phyloP scores from a whole-genome alignment of 2,888 invertebrate genomes.

The Caenorhabditis afra region DNA sequence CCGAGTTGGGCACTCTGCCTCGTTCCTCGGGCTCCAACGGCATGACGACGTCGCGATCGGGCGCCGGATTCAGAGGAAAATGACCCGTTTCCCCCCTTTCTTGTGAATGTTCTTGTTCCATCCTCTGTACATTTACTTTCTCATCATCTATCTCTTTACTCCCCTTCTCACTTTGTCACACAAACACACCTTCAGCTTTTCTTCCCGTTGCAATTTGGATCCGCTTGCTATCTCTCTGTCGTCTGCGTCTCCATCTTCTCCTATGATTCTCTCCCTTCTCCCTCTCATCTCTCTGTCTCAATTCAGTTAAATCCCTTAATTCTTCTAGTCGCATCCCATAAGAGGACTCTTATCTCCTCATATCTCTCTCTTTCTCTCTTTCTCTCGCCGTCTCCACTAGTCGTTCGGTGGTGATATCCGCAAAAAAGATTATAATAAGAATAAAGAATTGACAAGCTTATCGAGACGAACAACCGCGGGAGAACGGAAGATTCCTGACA shows the following conservation, averaged over 20 bases:
- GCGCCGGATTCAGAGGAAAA: constrained; percentile 40
- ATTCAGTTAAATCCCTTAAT: too few species aligned
- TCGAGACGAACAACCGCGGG: too few species aligned
- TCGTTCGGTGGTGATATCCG: neutral
- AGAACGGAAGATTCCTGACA: too few species aligned
- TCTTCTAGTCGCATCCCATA: constrained; percentile 24
- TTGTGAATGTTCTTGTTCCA: constrained; percentile 46
- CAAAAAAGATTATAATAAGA: neutral
- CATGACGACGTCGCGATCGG: constrained; percentile 41
- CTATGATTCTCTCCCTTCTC: constrained; percentile 23
- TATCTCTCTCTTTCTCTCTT: neutral
- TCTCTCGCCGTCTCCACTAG: neutral
- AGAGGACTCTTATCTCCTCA: neutral
- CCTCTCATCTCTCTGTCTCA: neutral
- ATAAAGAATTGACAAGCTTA: too few species aligned
- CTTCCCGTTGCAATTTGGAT: constrained; percentile 51
- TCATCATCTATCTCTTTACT: constrained; percentile 14
- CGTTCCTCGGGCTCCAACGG: constrained; percentile 23
- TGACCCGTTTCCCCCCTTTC: constrained; percentile 16
- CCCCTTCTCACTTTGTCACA: constrained; percentile 34
- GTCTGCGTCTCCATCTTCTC: constrained; percentile 8
- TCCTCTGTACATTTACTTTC: constrained; percentile 30
- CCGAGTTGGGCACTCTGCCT: constrained; percentile 19
- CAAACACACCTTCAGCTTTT: constrained; percentile 33
- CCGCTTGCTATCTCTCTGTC: constrained; percentile 8